phyloP scores from a whole-genome alignment of 2,888 invertebrate species.

The Leuctra nigra region DNA sequence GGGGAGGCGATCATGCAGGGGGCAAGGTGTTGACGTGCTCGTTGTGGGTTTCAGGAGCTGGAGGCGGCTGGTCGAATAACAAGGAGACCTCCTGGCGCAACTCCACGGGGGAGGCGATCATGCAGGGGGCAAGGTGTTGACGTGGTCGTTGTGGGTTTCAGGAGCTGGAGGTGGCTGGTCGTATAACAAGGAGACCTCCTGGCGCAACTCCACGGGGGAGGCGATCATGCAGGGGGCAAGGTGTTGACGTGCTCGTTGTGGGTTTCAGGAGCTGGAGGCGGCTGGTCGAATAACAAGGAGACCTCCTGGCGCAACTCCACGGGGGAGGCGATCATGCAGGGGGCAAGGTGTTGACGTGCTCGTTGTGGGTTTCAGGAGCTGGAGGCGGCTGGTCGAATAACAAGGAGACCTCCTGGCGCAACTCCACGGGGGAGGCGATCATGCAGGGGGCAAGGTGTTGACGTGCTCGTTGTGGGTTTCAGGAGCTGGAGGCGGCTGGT shows the following conservation, averaged over 20 bases:
- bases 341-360: no score
- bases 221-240: conserved; percentile 60
- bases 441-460: no score
- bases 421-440: conserved; percentile 55
- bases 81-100: conserved; percentile 7
- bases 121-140: conserved; percentile 61
- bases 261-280: conserved; percentile 76
- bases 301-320: conserved; percentile 35
- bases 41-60: conserved; percentile 70
- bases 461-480: no score
- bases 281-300: conserved; percentile 51
- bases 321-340: conserved; percentile 60
- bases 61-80: conserved; percentile 67
- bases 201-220: conserved; percentile 46
- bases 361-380: conserved; percentile 65
- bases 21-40: no score
- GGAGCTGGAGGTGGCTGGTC: conserved; percentile 84
- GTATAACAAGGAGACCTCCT: conserved; percentile 32
- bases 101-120: conserved; percentile 55
- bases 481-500: conserved; percentile 85
- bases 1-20: conserved; percentile 63
- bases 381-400: conserved; percentile 71
- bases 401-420: conserved; percentile 20
- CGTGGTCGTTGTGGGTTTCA: conserved; percentile 63
- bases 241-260: no score